phyloP scores from a whole-genome alignment of 2,797 vertebrate genomes.

The Aselliscus stoliczkanus region DNA sequence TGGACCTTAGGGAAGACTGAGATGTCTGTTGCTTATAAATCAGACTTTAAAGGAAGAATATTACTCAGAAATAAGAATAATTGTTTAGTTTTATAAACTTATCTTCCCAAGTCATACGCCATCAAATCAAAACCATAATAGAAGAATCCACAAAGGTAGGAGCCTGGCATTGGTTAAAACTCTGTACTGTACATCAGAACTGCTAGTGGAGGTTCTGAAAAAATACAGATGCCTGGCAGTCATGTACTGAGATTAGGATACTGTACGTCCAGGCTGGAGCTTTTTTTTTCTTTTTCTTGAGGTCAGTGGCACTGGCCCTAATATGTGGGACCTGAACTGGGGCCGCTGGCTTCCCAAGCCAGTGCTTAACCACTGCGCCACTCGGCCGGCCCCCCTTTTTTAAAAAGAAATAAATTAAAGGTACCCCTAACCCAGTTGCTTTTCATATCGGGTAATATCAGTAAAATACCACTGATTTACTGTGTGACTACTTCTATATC shows the following conservation, averaged over 20 bases:
- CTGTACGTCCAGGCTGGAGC: not conserved
- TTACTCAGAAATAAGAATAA: not conserved
- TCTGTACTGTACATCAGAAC: not conserved
- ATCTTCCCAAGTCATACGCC: not conserved
- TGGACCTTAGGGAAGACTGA: not conserved
- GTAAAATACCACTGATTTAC: not conserved
- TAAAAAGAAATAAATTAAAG: not conserved
- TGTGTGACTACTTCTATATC: not conserved
- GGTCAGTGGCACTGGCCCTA: too few species aligned
- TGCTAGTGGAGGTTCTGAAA: not conserved
- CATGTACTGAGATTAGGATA: not conserved
- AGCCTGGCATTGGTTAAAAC: not conserved
- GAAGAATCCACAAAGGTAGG: rapidly evolving
- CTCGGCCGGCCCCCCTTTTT: too few species aligned
- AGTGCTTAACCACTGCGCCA: too few species aligned
- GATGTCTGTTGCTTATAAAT: not conserved
- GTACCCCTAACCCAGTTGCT: not conserved
- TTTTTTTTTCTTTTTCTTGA: not conserved
- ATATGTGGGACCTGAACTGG: too few species aligned
- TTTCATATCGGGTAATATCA: not conserved
- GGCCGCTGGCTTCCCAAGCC: too few species aligned
- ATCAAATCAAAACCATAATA: not conserved
- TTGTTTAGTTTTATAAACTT: not conserved
- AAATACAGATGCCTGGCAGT: not conserved
- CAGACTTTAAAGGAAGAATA: not conserved